Conservation (phyloP, 2,888 invertebrate genomes). For the Plagodis pulveraria region DNA sequence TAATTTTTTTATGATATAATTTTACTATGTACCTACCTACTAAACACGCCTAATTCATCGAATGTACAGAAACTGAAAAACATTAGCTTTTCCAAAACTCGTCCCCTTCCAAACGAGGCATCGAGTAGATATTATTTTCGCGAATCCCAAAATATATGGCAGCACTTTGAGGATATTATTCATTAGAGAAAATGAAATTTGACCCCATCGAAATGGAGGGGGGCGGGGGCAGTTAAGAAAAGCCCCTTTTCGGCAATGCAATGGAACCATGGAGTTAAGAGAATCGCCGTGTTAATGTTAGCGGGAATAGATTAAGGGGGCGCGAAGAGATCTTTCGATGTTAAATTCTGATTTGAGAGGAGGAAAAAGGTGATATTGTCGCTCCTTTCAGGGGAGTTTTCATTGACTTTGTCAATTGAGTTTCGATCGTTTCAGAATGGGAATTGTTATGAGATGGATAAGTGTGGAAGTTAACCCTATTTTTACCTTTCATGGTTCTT, state of each 20-base stretch:
- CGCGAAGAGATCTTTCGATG: constrained; percentile 14
- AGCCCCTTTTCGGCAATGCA: constrained; percentile 36
- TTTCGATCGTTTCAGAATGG: constrained; percentile 12
- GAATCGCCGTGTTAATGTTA: constrained; percentile 32
- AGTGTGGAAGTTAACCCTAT: constrained; percentile 4
- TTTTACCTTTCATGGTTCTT: neutral
- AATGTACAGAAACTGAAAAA: too few relatives aligned
- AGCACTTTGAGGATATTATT: constrained; percentile 69
- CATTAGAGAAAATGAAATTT: constrained; percentile 73
- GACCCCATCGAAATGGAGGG: constrained; percentile 45
- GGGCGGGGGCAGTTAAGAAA: constrained; percentile 28
- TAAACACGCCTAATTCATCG: too few relatives aligned
- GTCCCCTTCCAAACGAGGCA: constrained; percentile 44
- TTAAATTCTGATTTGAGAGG: constrained; percentile 7
- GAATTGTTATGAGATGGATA: neutral
- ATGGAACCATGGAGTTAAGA: constrained; percentile 26
- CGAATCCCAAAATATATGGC: constrained; percentile 73
- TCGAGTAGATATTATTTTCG: constrained; percentile 51
- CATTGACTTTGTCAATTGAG: constrained; percentile 17
- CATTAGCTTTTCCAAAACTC: neutral
- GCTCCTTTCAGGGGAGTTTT: constrained; percentile 9
- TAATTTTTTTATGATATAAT: too few relatives aligned
- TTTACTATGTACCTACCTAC: too few relatives aligned
- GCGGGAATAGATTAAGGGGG: constrained; percentile 26
- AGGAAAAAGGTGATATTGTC: constrained; percentile 15